Conservation (phyloP, 2,888 invertebrate genomes). For the Ophraella communa region DNA sequence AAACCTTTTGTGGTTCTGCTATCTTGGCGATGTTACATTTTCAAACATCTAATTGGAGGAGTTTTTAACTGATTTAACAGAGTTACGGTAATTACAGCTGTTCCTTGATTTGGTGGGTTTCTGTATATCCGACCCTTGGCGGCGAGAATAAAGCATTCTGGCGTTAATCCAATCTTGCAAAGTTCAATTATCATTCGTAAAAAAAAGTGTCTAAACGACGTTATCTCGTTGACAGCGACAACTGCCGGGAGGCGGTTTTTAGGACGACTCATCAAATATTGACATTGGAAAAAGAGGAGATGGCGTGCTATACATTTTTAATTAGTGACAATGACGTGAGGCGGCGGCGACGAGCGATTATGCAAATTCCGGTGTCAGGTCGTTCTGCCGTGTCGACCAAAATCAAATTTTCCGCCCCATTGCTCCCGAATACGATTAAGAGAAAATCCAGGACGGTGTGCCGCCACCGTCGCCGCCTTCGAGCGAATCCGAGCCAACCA, state of each 20-base stretch:
- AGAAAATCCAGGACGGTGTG: slow-evolving; percentile 42
- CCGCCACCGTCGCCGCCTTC: slow-evolving; percentile 4
- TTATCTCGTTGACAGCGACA: slow-evolving; percentile 26
- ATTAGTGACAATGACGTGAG: slow-evolving; percentile 53
- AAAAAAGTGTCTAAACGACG: slow-evolving; percentile 4
- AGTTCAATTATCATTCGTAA: neutral
- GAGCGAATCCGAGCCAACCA: neutral
- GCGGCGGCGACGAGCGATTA: slow-evolving; percentile 54
- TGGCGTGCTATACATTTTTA: slow-evolving; percentile 58
- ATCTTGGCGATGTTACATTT: no score
- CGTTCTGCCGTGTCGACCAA: slow-evolving; percentile 50
- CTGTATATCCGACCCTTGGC: no score
- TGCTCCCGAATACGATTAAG: slow-evolving; percentile 57
- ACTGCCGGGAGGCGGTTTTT: slow-evolving; percentile 19
- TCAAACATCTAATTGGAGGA: no score
- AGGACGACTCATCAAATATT: slow-evolving; percentile 33
- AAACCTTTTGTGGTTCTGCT: no score
- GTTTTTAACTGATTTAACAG: no score
- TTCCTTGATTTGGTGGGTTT: no score
- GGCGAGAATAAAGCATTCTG: no score
- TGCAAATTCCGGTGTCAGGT: slow-evolving; percentile 56
- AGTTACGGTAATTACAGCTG: no score
- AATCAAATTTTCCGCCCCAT: slow-evolving; percentile 59
- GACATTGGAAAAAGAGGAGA: slow-evolving; percentile 44
- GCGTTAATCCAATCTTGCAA: neutral